Evolutionary conservation across 1,140 invertebrate species (phyloP).

Genomic region (Drosophila subobscura): DNA sequence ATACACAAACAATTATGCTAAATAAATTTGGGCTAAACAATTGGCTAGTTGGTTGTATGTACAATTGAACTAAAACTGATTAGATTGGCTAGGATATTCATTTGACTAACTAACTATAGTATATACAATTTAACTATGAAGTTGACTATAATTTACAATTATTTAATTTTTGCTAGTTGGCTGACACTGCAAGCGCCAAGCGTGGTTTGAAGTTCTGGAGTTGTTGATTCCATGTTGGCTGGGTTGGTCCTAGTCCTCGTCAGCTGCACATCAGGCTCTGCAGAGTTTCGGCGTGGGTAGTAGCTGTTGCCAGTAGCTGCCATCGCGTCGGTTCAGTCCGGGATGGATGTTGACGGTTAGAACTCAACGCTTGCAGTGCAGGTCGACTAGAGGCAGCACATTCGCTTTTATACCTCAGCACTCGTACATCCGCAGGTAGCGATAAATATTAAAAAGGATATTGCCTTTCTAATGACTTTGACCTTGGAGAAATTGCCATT

Average conservation of each 20-base stretch:
- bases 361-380: constrained; percentile 64
- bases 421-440: constrained; percentile 41
- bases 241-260: not conserved
- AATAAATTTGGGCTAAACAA: constrained; percentile 3
- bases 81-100: constrained; percentile 24
- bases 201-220: not conserved
- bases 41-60: constrained; percentile 10
- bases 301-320: not conserved
- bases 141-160: constrained; percentile 54
- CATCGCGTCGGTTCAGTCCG: constrained; percentile 7
- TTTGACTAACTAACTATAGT: not conserved
- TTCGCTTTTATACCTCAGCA: constrained; percentile 50
- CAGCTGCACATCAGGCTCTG: not conserved
- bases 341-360: constrained; percentile 41
- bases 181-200: constrained; percentile 44
- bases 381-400: constrained; percentile 22
- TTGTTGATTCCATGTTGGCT: not conserved
- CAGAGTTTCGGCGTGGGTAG: not conserved
- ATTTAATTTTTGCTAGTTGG: constrained; percentile 35
- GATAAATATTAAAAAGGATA: not conserved
- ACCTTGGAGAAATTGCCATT: constrained; percentile 50
- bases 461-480: constrained; percentile 64
- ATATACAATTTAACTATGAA: constrained; percentile 39
- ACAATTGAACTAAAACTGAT: constrained; percentile 16
- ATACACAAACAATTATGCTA: constrained; percentile 38